These are phyloP conservation scores for Latrodectus hesperus DNA, from an alignment of 2,888 invertebrate genomes.

Conservation along the genomic window DNA sequence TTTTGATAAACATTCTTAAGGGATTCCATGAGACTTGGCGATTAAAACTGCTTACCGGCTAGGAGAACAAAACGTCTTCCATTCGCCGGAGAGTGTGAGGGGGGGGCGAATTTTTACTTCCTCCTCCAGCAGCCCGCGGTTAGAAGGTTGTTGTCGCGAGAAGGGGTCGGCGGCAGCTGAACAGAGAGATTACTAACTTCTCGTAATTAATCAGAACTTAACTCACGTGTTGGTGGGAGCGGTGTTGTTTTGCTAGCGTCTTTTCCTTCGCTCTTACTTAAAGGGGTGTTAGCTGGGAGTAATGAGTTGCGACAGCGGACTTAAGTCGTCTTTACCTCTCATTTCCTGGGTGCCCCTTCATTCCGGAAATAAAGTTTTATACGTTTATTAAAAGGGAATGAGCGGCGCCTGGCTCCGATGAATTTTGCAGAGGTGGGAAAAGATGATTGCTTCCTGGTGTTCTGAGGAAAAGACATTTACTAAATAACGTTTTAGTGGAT, in stretches of 20 bases:
- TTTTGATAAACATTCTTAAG: not conserved
- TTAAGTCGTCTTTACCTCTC: slow-evolving; percentile 33
- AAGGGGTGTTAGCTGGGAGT: slow-evolving; percentile 40
- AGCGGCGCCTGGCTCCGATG: not conserved
- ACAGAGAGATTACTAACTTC: slow-evolving; percentile 14
- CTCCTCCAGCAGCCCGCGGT: no score
- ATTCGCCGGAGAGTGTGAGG: no score
- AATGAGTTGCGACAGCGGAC: slow-evolving; percentile 52
- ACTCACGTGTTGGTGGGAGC: not conserved
- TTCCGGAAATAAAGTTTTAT: slow-evolving; percentile 40
- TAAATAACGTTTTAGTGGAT: slow-evolving; percentile 13
- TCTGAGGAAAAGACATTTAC: slow-evolving; percentile 15
- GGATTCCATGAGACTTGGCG: not conserved
- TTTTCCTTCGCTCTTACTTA: slow-evolving; percentile 17
- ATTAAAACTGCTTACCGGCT: not conserved
- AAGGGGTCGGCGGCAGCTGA: not conserved
- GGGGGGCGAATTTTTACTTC: no score
- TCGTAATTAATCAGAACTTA: slow-evolving; percentile 59
- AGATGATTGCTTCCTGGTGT: not conserved
- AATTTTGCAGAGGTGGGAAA: slow-evolving; percentile 10
- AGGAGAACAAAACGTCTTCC: not conserved
- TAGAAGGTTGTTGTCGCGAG: not conserved
- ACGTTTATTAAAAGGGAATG: slow-evolving; percentile 21
- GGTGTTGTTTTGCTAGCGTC: not conserved
- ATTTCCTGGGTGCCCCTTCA: slow-evolving; percentile 5